Conservation (phyloP, 64 coral and sea anemone species). For the Dendrophyllia cribrosa region DNA sequence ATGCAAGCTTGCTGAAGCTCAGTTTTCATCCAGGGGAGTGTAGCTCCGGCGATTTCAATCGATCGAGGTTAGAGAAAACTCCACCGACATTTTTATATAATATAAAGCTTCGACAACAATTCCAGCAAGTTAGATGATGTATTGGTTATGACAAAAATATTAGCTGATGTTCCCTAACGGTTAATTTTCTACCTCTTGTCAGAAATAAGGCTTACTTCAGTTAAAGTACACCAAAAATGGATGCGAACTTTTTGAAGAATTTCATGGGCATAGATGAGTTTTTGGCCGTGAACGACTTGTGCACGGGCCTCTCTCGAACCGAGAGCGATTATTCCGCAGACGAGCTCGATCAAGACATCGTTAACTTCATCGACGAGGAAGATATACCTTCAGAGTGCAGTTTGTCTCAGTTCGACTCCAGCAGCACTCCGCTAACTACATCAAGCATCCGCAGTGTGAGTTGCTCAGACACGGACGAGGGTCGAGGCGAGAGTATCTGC, state of each 20-base stretch:
- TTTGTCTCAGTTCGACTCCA: background rate
- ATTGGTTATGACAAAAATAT: too few relatives aligned
- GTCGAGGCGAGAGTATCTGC: conserved; percentile 22
- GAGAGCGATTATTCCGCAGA: conserved; percentile 67
- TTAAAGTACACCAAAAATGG: conserved; percentile 19
- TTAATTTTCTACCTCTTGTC: background rate
- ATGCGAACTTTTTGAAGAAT: conserved; percentile 42
- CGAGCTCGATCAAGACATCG: conserved; percentile 29
- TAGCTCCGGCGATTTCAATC: background rate
- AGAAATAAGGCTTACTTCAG: background rate
- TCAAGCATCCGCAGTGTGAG: background rate
- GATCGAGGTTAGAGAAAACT: too few relatives aligned
- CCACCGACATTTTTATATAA: too few relatives aligned
- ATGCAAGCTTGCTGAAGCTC: background rate
- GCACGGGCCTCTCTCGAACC: conserved; percentile 39
- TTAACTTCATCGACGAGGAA: conserved; percentile 10
- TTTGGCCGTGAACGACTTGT: conserved; percentile 39
- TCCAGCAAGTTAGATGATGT: too few relatives aligned
- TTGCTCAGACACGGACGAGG: conserved; percentile 16
- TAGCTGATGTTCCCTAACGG: too few relatives aligned
- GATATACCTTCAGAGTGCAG: background rate
- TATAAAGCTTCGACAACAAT: too few relatives aligned
- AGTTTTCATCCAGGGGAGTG: background rate
- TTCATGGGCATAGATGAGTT: conserved; percentile 82
- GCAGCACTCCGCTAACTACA: background rate